These are phyloP conservation scores for Oncorhynchus clarkii DNA, from an alignment of 2,113 vertebrate genomes.

Conservation along the genomic window DNA sequence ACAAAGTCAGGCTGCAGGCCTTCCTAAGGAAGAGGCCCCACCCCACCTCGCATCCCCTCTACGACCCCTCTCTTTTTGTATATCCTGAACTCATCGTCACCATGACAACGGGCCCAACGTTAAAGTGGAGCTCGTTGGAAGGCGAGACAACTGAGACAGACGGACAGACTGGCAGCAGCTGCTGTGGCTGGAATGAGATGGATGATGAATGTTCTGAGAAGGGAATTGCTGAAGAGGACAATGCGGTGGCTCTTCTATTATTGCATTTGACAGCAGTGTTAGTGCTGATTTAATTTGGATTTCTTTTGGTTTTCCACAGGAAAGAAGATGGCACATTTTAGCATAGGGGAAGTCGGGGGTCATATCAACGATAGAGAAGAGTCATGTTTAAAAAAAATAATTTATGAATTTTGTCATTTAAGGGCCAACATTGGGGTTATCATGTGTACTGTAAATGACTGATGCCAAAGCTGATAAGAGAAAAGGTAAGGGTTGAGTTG, in stretches of 20 bases:
- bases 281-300: neutral
- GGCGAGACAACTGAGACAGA: slow-evolving; percentile 38
- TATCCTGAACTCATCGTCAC: slow-evolving; percentile 60
- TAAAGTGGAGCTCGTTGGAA: slow-evolving; percentile 34
- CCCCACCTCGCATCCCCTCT: slow-evolving; percentile 31
- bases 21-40: slow-evolving; percentile 71
- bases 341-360: neutral
- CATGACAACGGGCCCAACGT: slow-evolving; percentile 60
- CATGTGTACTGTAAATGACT: neutral
- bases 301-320: neutral
- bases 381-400: neutral
- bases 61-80: slow-evolving; percentile 34
- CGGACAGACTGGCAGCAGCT: neutral
- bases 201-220: neutral
- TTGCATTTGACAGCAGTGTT: neutral
- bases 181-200: neutral
- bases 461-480: neutral
- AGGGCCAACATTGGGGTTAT: neutral
- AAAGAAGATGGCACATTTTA: neutral
- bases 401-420: neutral
- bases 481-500: neutral
- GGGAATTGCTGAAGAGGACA: neutral
- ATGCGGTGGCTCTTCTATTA: neutral
- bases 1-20: slow-evolving; percentile 77
- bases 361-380: neutral